Percentiles rank a stretch among this genome's conserved stretches.
These are phyloP conservation scores for Furcula furcula DNA, from an alignment of 2,888 invertebrate genomes.

Conservation along the genomic window DNA sequence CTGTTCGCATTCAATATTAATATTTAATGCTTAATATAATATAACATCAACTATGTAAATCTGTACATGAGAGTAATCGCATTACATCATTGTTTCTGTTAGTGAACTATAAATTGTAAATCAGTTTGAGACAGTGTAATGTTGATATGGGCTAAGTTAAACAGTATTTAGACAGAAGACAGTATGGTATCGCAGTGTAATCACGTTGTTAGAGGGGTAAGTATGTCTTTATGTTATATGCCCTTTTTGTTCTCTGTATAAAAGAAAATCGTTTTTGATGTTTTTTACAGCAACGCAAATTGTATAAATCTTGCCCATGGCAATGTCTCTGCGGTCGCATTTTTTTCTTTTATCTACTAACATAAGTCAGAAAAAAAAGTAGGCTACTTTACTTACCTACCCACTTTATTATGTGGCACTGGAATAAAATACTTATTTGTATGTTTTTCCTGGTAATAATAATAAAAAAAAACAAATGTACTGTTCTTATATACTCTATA, in stretches of 20 bases:
- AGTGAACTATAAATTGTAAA: constrained; percentile 8
- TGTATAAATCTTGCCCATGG: constrained; percentile 23
- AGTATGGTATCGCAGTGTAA: constrained; percentile 8
- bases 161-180: constrained; percentile 7
- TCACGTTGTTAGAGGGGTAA: constrained; percentile 10
- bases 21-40: too few relatives aligned
- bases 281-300: constrained; percentile 19
- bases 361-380: too few relatives aligned
- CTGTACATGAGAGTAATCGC: constrained; percentile 1
- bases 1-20: too few relatives aligned
- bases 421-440: too few relatives aligned
- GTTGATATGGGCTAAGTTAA: too few relatives aligned
- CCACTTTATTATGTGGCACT: too few relatives aligned
- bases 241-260: constrained; percentile 17
- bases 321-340: too few relatives aligned
- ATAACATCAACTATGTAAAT: neutral
- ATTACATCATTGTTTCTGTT: constrained; percentile 3
- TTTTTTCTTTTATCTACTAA: too few relatives aligned
- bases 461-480: too few relatives aligned
- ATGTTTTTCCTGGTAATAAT: too few relatives aligned
- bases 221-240: constrained; percentile 6
- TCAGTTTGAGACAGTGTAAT: constrained; percentile 5
- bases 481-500: too few relatives aligned
- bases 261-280: constrained; percentile 20
- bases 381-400: too few relatives aligned